Conservation (phyloP, 2,888 invertebrate species). For the Seira ritae region DNA sequence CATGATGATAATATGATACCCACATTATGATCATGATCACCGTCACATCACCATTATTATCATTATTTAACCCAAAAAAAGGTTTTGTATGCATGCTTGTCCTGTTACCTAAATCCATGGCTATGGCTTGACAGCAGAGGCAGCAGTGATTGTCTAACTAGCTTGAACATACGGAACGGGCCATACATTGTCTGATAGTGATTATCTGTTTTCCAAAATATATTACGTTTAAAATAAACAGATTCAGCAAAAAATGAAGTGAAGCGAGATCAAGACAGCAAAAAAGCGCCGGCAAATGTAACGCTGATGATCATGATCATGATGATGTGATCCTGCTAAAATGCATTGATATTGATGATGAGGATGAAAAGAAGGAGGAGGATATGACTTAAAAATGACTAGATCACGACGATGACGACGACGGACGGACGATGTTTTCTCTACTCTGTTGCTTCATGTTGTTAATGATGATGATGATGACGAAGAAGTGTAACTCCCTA, state of each 20-base stretch:
- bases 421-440: conserved; percentile 24
- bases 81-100: background rate
- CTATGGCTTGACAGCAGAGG: too few relatives aligned
- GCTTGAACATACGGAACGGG: too few relatives aligned
- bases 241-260: too few relatives aligned
- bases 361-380: conserved; percentile 58
- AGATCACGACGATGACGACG: conserved; percentile 52
- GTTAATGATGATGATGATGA: conserved; percentile 48
- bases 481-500: conserved; percentile 60
- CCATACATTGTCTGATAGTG: too few relatives aligned
- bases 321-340: conserved; percentile 26
- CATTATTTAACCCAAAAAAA: conserved; percentile 34
- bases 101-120: too few relatives aligned
- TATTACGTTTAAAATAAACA: too few relatives aligned
- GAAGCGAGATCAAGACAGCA: too few relatives aligned
- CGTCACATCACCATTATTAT: conserved; percentile 20
- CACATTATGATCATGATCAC: too few relatives aligned
- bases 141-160: too few relatives aligned
- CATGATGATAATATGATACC: too few relatives aligned
- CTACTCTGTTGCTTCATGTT: conserved; percentile 50
- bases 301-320: background rate
- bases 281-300: conserved; percentile 17
- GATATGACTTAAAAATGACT: conserved; percentile 56
- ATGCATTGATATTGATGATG: conserved; percentile 29
- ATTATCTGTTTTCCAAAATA: too few relatives aligned